These are phyloP conservation scores for Pogona vitticeps DNA, from an alignment of 2,113 vertebrate species.

Conservation along the genomic window DNA sequence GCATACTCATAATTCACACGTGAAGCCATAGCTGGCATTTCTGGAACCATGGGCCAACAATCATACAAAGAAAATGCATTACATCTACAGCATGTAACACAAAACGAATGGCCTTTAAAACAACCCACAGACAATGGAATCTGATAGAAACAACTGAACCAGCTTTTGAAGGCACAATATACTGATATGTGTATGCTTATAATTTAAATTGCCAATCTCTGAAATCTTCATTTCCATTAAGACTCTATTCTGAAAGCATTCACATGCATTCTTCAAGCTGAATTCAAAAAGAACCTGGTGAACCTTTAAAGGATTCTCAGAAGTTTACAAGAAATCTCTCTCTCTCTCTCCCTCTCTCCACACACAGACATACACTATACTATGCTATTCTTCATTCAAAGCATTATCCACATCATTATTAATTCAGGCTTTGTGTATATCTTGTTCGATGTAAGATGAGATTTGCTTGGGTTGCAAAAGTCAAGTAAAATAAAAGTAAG, in stretches of 20 bases:
- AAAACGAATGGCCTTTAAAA: too few species aligned
- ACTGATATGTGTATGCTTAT: not conserved
- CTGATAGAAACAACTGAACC: not conserved
- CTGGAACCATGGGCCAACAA: too few species aligned
- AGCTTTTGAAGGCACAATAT: too few species aligned
- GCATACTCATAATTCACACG: too few species aligned
- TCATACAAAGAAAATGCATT: too few species aligned
- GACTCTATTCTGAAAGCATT: not conserved
- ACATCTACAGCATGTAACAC: too few species aligned
- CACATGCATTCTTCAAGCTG: not conserved
- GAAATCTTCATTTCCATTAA: not conserved
- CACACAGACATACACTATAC: too few species aligned
- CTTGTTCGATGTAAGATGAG: conserved; percentile 10
- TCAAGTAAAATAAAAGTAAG: not conserved
- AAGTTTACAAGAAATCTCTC: not conserved
- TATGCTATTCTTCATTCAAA: too few species aligned
- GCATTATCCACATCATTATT: not conserved
- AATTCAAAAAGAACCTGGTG: not conserved
- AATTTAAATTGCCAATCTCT: not conserved
- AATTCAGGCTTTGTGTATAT: not conserved
- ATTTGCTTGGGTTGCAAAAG: not conserved
- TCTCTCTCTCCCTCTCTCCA: too few species aligned
- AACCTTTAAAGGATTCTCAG: not conserved
- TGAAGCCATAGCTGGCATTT: too few species aligned
- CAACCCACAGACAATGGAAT: not conserved